Conservation (phyloP, 2,888 invertebrate genomes). For the Pandemis corylana region DNA sequence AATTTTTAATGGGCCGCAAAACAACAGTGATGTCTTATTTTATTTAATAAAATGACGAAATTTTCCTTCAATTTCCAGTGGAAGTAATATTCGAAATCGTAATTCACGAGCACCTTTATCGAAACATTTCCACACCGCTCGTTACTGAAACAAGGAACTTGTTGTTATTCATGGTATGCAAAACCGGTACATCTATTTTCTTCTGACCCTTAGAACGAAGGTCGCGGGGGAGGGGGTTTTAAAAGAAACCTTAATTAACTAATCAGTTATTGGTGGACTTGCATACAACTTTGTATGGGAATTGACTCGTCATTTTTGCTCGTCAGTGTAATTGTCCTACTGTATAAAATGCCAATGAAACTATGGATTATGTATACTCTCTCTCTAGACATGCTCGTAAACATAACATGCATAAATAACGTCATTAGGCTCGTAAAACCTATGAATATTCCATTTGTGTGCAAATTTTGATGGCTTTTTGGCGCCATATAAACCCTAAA, state of each 20-base stretch:
- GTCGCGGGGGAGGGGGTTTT: not conserved
- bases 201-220: slow-evolving; percentile 1
- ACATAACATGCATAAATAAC: too few species aligned
- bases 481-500: not conserved
- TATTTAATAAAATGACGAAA: too few species aligned
- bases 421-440: not conserved
- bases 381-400: too few species aligned
- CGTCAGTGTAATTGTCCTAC: too few species aligned
- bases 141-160: slow-evolving; percentile 24
- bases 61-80: not conserved
- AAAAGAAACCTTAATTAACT: slow-evolving; percentile 23
- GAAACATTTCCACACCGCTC: not conserved
- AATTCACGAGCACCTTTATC: not conserved
- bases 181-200: not conserved
- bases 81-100: not conserved
- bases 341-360: not conserved
- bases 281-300: too few species aligned
- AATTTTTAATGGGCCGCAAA: too few species aligned
- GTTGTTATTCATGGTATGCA: slow-evolving; percentile 38
- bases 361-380: too few species aligned
- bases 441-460: slow-evolving; percentile 21
- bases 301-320: too few species aligned
- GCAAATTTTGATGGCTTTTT: slow-evolving; percentile 6
- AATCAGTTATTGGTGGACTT: not conserved
- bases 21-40: too few species aligned